phyloP scores from a whole-genome alignment of 2,888 invertebrate genomes.

The Ophioninae sp. region DNA sequence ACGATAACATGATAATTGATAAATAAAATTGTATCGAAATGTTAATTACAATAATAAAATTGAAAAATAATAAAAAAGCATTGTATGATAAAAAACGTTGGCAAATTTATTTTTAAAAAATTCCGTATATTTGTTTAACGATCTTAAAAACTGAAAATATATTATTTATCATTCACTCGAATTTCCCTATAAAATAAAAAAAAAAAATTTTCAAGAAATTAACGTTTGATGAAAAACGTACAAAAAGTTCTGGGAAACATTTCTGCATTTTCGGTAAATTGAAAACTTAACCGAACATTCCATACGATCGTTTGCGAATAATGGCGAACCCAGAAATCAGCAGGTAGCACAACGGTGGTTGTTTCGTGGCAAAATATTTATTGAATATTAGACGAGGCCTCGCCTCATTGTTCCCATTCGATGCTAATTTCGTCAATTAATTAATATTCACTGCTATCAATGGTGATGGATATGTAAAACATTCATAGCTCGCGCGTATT shows the following conservation, averaged over 20 bases:
- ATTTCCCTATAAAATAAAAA: too few species aligned
- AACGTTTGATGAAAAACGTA: neutral
- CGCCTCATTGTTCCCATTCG: neutral
- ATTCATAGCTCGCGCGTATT: neutral
- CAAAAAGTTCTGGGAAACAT: neutral
- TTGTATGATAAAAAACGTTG: too few species aligned
- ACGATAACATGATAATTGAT: neutral
- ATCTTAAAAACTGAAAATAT: too few species aligned
- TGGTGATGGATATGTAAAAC: neutral
- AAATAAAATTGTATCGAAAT: neutral
- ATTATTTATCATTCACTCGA: too few species aligned
- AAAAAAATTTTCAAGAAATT: neutral
- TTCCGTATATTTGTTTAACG: too few species aligned
- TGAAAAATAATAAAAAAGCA: too few species aligned
- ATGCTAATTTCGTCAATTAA: slow-evolving; percentile 3
- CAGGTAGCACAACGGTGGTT: neutral
- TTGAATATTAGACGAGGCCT: neutral
- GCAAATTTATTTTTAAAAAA: too few species aligned
- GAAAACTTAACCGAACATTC: neutral
- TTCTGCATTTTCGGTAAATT: too few species aligned
- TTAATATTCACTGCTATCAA: neutral
- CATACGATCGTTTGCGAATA: neutral
- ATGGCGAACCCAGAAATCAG: neutral
- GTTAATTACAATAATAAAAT: too few species aligned
- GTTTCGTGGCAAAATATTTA: neutral